Base-by-base conservation (phyloP, 92 coral and sea anemone genomes). In the Parazoanthus darwini region DNA sequence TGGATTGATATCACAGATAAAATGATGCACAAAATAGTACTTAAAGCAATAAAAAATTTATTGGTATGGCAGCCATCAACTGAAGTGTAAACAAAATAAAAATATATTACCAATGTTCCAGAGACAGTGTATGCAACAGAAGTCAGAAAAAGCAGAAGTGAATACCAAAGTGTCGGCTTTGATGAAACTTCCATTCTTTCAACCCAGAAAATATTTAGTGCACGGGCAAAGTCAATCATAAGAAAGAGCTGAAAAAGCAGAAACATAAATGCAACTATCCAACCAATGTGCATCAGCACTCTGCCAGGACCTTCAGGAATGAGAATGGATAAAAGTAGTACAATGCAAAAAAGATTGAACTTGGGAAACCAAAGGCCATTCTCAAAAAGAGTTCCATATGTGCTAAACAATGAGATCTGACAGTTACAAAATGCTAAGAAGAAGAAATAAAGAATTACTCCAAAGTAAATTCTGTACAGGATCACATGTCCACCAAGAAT, bases 341-440 rank as follows among this genome's bases (percentile, higher is more conserved):
- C 77, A 8, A 94, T 81, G 67, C 94, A 93, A 86, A 94, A 93
- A 65, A 94, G 39, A 38, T 94, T 94, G 88, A 94, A 94, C 89
- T 94, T 94, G 20, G 92, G 74, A 72, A 94, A 91, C 98, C 98
- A 94, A 16, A 94, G 83, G 23, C 98, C 96, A 94, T 94, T 93
- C 88, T 94, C 98, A 66, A 94, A 88, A 87, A 92, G 68, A 22
- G 58, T 81, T 65, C 92, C 89, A 44, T 89, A 88, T 0, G 90
- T 35, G 16, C 92, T 89, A 56, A 92, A 93, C 42, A 93, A 70
- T 38, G 96, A 89, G 68, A 93, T 90, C 82, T 95, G 98, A 74
- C 98, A 95, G 88, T 95, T 92, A 33, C 94, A 68, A 23, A 93
- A 59, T 4, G 98, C 96, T 80, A 93, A 14, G 26, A 95, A 20